Conservation (phyloP, 2,888 invertebrate genomes). For the Enoplolaimus lenunculus region DNA sequence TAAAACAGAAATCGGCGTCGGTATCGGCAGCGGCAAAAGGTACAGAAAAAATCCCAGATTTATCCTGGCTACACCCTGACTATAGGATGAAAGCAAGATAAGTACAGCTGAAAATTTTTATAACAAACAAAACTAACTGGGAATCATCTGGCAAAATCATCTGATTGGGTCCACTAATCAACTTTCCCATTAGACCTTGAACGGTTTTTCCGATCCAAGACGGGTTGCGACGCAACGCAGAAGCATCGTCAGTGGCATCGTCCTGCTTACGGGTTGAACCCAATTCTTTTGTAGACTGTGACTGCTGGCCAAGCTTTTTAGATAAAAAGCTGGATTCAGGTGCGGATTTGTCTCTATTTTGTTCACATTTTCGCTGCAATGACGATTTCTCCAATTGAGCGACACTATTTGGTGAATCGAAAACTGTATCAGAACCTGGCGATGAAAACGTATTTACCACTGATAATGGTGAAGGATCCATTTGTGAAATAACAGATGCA, state of each 20-base stretch:
- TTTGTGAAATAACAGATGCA: too few relatives aligned
- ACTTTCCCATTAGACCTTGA: slow-evolving; percentile 33
- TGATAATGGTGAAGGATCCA: too few relatives aligned
- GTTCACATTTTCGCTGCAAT: not conserved
- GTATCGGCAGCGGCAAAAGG: too few relatives aligned
- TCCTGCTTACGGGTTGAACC: not conserved
- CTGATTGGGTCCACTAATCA: slow-evolving; percentile 36
- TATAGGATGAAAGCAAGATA: too few relatives aligned
- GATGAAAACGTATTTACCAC: too few relatives aligned
- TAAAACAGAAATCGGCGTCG: too few relatives aligned
- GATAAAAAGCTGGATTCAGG: too few relatives aligned
- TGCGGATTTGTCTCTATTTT: not conserved
- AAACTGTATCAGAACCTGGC: not conserved
- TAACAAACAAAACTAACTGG: not conserved
- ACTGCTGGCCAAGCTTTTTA: not conserved
- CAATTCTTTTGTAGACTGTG: not conserved
- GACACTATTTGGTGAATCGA: not conserved
- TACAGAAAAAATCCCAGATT: too few relatives aligned
- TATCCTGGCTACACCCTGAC: too few relatives aligned
- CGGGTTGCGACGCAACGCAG: not conserved
- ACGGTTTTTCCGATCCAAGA: slow-evolving; percentile 16
- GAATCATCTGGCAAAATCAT: slow-evolving; percentile 44
- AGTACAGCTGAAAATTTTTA: too few relatives aligned
- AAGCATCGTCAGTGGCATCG: not conserved
- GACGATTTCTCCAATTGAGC: not conserved